These are phyloP conservation scores for Pseudolaguvia tuberculata DNA, from an alignment of 2,113 vertebrate genomes.

Conservation along the genomic window DNA sequence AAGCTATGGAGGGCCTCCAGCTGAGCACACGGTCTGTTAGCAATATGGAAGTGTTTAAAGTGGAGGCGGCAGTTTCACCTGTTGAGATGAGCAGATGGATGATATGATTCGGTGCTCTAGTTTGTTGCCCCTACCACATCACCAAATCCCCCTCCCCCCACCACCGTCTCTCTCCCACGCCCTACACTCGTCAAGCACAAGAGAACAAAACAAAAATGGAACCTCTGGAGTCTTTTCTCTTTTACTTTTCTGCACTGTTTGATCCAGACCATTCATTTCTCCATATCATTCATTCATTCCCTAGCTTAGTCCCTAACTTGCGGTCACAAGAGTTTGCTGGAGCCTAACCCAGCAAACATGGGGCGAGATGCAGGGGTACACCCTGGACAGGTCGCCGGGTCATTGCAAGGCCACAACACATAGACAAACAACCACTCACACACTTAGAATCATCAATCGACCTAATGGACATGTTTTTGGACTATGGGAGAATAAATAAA, in stretches of 20 bases:
- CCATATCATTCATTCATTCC: no score
- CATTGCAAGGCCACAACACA: no score
- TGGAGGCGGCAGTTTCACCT: conserved; percentile 46
- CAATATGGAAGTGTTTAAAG: conserved; percentile 40
- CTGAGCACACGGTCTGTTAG: conserved; percentile 59
- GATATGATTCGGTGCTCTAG: conserved; percentile 10
- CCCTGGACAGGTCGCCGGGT: no score
- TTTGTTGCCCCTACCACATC: conserved; percentile 13
- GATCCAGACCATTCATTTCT: not conserved
- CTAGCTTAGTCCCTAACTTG: no score
- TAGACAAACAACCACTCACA: no score
- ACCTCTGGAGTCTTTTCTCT: not conserved
- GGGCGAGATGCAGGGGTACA: no score
- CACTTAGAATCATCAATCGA: no score
- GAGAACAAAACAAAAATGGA: not conserved
- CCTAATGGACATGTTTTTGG: no score
- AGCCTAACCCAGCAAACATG: no score
- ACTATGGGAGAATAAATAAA: no score
- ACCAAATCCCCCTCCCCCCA: not conserved
- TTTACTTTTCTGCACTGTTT: not conserved
- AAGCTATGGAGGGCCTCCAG: conserved; percentile 58
- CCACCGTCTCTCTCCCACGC: not conserved
- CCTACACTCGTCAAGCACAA: not conserved
- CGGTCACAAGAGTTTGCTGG: no score
- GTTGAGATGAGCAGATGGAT: conserved; percentile 57